These are phyloP conservation scores for Cyphomyrus discorhynchus DNA, from an alignment of 2,113 vertebrate genomes.

Conservation along the genomic window DNA sequence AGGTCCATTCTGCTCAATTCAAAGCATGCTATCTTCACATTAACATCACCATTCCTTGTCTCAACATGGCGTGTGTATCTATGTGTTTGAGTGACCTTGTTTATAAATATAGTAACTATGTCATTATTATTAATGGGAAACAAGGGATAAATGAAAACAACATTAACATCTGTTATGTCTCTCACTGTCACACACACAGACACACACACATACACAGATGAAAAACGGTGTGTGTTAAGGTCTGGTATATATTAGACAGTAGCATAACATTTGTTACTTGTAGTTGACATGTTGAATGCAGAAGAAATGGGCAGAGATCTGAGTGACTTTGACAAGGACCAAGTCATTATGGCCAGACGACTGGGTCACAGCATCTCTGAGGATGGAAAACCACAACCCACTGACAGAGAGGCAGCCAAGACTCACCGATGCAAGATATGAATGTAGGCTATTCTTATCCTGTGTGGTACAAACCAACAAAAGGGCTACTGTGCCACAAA, in stretches of 20 bases:
- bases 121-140: not conserved
- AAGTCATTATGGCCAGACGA: not conserved
- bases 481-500: not conserved
- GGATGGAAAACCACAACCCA: not conserved
- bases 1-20: not conserved
- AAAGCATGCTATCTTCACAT: not conserved
- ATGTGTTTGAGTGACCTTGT: not conserved
- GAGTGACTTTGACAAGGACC: not conserved
- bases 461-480: not conserved
- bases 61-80: not conserved
- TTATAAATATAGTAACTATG: not conserved
- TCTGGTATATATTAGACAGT: not conserved
- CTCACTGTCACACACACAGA: not conserved
- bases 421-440: not conserved
- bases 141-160: not conserved
- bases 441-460: not conserved
- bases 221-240: not conserved
- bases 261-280: not conserved
- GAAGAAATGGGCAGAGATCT: not conserved
- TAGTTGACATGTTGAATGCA: not conserved
- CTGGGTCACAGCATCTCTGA: not conserved
- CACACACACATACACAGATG: not conserved
- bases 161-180: slow-evolving; percentile 1
- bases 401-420: not conserved
- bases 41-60: not conserved